Conservation (phyloP, 2,797 vertebrate species). For the Melanotaenia trifasciata region DNA sequence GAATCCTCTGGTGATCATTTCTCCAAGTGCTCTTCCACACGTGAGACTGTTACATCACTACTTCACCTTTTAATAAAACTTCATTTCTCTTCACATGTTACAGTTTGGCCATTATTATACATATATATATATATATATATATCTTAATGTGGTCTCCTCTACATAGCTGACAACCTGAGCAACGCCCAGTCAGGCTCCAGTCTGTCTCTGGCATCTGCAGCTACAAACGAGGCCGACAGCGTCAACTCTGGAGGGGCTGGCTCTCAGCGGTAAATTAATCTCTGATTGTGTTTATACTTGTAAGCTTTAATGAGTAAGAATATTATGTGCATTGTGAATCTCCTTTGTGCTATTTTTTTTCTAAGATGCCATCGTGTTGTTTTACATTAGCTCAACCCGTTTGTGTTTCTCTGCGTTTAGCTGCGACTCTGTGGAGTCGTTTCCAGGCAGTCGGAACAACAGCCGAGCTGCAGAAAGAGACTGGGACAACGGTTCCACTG, state of each 20-base stretch:
- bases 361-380: not conserved
- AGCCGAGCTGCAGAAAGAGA: conserved; percentile 93
- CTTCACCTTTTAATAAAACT: conserved; percentile 1
- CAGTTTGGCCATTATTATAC: not conserved
- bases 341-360: not conserved
- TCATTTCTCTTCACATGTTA: too few relatives aligned
- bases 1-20: conserved; percentile 87
- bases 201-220: conserved; percentile 93
- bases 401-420: conserved; percentile 48
- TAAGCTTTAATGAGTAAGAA: not conserved
- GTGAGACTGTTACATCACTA: conserved; percentile 77
- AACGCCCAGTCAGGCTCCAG: conserved; percentile 94
- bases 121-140: too few relatives aligned
- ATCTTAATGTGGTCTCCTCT: not conserved
- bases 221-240: conserved; percentile 95
- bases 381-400: not conserved
- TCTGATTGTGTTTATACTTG: not conserved
- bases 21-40: conserved; percentile 89
- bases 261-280: conserved; percentile 87
- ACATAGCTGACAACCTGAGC: conserved; percentile 90
- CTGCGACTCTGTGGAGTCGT: conserved; percentile 92
- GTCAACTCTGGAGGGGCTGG: conserved; percentile 92
- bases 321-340: not conserved
- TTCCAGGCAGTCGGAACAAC: conserved; percentile 91
- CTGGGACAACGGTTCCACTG: conserved; percentile 97